Base-by-base conservation (phyloP, 2,888 invertebrate species). In the Brenthis ino region DNA sequence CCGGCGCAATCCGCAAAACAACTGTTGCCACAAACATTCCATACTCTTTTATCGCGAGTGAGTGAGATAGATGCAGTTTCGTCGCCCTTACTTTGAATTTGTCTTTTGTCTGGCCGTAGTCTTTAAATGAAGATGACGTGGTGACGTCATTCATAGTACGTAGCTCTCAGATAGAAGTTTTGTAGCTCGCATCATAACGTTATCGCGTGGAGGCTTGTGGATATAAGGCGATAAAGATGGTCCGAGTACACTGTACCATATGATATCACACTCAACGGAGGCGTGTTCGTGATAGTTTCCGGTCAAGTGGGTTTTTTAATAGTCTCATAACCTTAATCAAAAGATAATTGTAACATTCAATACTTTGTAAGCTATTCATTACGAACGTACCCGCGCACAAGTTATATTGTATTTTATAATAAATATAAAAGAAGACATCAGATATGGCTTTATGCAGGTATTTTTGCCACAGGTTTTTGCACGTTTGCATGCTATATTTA, bases 111-210 rank as follows among this genome's bases (percentile, higher is more conserved):
- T 90, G 82, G 82, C 85, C 77, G 77, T 81, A 87, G 85, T 87
- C 85, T 89, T 89, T 80, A 76, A 84, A 82, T 82, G 87, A 83
- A 85, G 84, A 84, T 81, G 80, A 77, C 77, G 79, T 68, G 77
- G 76, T 83, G 84, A 91, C 93, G 93, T 92, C 88, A 88, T 86
- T 93, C 88, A 91, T 90, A 89, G 93, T 93, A 93, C 93, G 93
- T 93, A 93, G 93, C 93, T 93, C 88, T 90, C 85, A 87, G 91
- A 93, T 84, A 83, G 84, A 84, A 85, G 91, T 91, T 80, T 79
- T 86, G 90, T 87, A 90, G 89, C 90, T 91, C 90, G 90, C 84
- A 84, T 87, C 85, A 85, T 77, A 64, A 63, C 74, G 79, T 88
- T 91, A 89, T 91, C 90, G 78, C 67, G 71, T 72, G 77, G 81